A percentile compares a stretch with the other conserved stretches of the same genome.
phyloP scores from a whole-genome alignment of 2,113 vertebrate genomes.

The Zapornia atra region DNA sequence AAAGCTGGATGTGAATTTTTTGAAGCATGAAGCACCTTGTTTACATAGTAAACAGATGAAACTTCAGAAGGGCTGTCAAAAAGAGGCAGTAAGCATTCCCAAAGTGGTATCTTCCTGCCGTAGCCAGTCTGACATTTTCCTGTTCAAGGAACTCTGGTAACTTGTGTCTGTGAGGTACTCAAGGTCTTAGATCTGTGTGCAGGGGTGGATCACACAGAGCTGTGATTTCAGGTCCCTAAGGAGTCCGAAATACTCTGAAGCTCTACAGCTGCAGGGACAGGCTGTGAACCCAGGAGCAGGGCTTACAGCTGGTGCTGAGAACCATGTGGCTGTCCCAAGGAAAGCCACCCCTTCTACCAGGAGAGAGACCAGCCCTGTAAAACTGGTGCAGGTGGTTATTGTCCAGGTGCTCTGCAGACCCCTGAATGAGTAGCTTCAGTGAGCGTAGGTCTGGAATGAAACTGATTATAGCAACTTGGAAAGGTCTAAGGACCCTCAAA shows the following conservation, averaged over 20 bases:
- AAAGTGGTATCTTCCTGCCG: background rate
- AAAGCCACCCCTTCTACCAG: background rate
- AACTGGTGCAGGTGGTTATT: background rate
- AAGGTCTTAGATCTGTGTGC: background rate
- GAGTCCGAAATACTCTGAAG: background rate
- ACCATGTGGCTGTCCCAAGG: background rate
- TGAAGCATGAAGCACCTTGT: background rate
- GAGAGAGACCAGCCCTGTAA: background rate
- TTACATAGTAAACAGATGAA: background rate
- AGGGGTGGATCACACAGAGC: background rate
- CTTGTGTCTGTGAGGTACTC: rapidly evolving
- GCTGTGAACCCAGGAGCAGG: background rate
- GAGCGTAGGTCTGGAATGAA: background rate
- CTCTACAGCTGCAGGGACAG: background rate
- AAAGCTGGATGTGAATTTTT: background rate
- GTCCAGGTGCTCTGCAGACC: background rate
- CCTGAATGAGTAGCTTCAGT: background rate
- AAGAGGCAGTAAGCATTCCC: background rate
- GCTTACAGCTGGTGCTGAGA: background rate
- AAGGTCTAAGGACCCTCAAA: background rate
- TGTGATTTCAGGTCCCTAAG: background rate
- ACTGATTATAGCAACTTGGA: background rate
- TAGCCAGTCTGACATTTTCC: background rate
- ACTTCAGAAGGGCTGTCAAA: background rate
- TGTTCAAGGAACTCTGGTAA: background rate